Percentiles rank a stretch among this genome's conserved stretches.
Evolutionary conservation across 2,797 vertebrate species (phyloP).

Genomic region (Lerista edwardsae): DNA sequence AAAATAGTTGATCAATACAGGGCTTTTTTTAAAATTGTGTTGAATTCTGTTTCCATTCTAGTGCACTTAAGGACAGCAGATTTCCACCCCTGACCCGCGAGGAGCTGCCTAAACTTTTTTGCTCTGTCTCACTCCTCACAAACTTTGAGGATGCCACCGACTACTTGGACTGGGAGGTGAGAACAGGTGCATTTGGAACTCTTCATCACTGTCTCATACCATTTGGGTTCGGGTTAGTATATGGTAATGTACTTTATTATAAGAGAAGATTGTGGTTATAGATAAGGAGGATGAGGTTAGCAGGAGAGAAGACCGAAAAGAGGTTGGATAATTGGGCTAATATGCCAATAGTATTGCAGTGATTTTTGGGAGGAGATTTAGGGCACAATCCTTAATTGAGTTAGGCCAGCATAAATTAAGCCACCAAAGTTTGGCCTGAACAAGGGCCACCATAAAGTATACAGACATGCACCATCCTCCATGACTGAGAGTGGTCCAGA

Average conservation of each 20-base stretch:
- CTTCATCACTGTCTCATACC: slow-evolving; percentile 79
- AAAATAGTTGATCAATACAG: neutral
- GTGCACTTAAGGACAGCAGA: slow-evolving; percentile 89
- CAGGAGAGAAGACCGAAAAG: slow-evolving; percentile 9
- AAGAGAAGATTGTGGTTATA: slow-evolving; percentile 54
- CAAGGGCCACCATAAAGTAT: no score
- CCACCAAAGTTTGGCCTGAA: no score
- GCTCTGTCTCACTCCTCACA: slow-evolving; percentile 88
- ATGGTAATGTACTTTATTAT: slow-evolving; percentile 74
- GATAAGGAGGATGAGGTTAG: slow-evolving; percentile 20
- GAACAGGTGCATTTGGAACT: slow-evolving; percentile 82
- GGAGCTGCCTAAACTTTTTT: slow-evolving; percentile 88
- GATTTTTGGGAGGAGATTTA: neutral
- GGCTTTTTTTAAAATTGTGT: slow-evolving; percentile 4
- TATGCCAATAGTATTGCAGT: neutral
- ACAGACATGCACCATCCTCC: no score
- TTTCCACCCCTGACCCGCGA: slow-evolving; percentile 86
- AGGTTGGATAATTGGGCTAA: neutral
- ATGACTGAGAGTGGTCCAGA: no score
- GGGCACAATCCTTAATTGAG: no score
- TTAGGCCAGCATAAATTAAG: no score
- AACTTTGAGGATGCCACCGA: slow-evolving; percentile 88
- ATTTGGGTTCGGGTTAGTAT: slow-evolving; percentile 82
- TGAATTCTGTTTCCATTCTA: slow-evolving; percentile 65
- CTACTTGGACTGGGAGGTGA: slow-evolving; percentile 89